phyloP scores from a whole-genome alignment of 1,140 invertebrate species.

The Pogonomyrmex californicus region DNA sequence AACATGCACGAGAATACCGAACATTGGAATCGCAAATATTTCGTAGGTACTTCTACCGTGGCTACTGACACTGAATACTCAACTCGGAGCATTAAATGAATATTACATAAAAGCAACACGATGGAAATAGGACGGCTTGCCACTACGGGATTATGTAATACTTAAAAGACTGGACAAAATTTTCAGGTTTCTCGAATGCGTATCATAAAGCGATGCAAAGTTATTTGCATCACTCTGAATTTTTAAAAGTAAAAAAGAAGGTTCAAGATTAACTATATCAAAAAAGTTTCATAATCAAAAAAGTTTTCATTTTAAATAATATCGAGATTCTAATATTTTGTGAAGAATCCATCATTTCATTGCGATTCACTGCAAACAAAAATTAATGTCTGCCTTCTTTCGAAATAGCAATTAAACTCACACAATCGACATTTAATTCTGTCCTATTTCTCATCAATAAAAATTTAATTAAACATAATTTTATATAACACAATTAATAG shows the following conservation, averaged over 20 bases:
- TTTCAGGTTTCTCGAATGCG: not conserved
- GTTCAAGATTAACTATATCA: no score
- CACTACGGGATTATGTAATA: constrained; percentile 26
- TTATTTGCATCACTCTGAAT: not conserved
- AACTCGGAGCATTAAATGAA: constrained; percentile 35
- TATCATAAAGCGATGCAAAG: not conserved
- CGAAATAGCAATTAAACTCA: not conserved
- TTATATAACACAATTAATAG: not conserved
- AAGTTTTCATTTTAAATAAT: not conserved
- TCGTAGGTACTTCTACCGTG: constrained; percentile 13
- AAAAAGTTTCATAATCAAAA: constrained; percentile 10
- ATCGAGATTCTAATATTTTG: not conserved
- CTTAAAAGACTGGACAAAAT: constrained; percentile 23
- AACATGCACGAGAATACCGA: constrained; percentile 9
- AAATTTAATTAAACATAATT: not conserved
- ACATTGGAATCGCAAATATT: constrained; percentile 44
- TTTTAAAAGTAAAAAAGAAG: constrained; percentile 13
- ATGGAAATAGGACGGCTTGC: constrained; percentile 26
- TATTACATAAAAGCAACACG: constrained; percentile 38
- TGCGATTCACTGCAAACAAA: not conserved
- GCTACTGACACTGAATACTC: constrained; percentile 17
- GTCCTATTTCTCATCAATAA: not conserved
- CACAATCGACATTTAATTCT: not conserved
- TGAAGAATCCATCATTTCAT: not conserved
- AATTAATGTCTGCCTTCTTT: not conserved